Conservation (phyloP, 2,888 invertebrate species). For the Ectropis crepuscularia region DNA sequence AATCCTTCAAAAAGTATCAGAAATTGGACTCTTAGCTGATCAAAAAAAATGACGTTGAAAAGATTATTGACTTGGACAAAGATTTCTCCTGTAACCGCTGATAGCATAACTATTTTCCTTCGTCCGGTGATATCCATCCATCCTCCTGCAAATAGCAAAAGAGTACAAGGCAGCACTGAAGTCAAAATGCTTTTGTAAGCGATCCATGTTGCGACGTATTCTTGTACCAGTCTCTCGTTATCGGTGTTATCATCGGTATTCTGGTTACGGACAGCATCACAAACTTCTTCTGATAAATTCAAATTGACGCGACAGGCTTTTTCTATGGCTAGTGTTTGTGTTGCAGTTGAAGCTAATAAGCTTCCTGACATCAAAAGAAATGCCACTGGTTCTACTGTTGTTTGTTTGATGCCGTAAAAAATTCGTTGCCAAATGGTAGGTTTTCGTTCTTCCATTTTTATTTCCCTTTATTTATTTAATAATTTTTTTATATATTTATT, state of each 20-base stretch:
- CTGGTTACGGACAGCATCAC: conserved; percentile 85
- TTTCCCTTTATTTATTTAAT: no score
- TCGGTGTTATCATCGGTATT: conserved; percentile 82
- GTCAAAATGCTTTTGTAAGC: conserved; percentile 91
- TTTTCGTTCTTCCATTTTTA: no score
- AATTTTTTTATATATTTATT: no score
- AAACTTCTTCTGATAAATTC: conserved; percentile 84
- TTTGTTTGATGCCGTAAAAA: no score
- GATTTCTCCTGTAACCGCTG: conserved; percentile 66
- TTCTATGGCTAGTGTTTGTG: no score
- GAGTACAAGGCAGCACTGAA: conserved; percentile 88
- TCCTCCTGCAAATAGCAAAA: conserved; percentile 85
- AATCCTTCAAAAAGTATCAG: conserved; percentile 59
- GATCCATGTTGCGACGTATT: conserved; percentile 87
- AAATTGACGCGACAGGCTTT: no score
- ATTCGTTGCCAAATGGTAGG: no score
- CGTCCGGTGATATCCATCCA: conserved; percentile 74
- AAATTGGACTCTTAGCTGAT: conserved; percentile 61
- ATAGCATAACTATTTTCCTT: conserved; percentile 70
- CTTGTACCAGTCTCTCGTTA: conserved; percentile 82
- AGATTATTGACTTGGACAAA: conserved; percentile 56
- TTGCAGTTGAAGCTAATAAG: no score
- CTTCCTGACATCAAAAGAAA: no score
- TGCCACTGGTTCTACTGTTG: no score
- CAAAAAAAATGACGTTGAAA: conserved; percentile 63